These are phyloP conservation scores for Luffia ferchaultella DNA, from an alignment of 2,888 invertebrate genomes.

Conservation along the genomic window DNA sequence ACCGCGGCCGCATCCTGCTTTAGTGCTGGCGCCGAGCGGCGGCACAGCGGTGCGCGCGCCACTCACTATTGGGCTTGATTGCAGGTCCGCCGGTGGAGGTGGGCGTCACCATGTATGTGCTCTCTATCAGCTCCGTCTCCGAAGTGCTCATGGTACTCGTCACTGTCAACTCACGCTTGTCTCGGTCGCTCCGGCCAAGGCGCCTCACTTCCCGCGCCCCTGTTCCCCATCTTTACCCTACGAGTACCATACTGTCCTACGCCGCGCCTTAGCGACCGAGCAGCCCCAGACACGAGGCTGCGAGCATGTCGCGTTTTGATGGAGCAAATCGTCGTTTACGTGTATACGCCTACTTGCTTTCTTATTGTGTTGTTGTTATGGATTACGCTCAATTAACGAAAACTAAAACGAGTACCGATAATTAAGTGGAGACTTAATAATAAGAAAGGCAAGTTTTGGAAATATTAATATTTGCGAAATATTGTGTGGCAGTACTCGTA, in stretches of 20 bases:
- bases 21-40: conserved; percentile 45
- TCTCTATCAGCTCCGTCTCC: conserved; percentile 97
- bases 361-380: conserved; percentile 42
- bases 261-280: conserved; percentile 52
- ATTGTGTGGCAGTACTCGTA: conserved; percentile 59
- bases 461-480: conserved; percentile 23
- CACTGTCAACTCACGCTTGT: conserved; percentile 58
- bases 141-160: conserved; percentile 95
- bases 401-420: conserved; percentile 10
- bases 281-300: conserved; percentile 64
- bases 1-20: conserved; percentile 47
- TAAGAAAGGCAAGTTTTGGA: conserved; percentile 52
- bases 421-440: conserved; percentile 33
- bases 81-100: conserved; percentile 97
- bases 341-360: conserved; percentile 53
- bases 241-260: conserved; percentile 19
- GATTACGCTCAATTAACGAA: conserved; percentile 6
- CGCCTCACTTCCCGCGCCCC: conserved; percentile 21
- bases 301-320: conserved; percentile 13
- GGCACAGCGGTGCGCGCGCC: conserved; percentile 29
- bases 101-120: conserved; percentile 97
- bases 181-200: conserved; percentile 42
- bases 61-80: conserved; percentile 68
- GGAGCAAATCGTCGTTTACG: conserved; percentile 43
- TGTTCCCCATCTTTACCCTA: no score